Percentiles rank a stretch among this genome's conserved stretches.
These are phyloP conservation scores for Subacronicta megacephala DNA, from an alignment of 2,888 invertebrate genomes.

Conservation along the genomic window DNA sequence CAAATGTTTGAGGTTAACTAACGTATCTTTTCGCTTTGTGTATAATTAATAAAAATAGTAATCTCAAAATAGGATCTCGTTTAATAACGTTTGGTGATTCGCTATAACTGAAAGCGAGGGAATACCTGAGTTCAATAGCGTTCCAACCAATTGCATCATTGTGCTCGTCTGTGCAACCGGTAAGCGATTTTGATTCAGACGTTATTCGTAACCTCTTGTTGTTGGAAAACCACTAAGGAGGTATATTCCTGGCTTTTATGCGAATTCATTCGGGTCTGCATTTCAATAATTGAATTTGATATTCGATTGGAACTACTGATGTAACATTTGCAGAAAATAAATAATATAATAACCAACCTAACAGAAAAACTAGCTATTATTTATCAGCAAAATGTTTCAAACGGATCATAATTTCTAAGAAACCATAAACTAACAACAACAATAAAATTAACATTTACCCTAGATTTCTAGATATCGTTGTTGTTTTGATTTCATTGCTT, in stretches of 20 bases:
- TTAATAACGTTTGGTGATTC: constrained; percentile 44
- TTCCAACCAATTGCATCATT: constrained; percentile 38
- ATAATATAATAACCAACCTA: no score
- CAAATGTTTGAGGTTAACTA: no score
- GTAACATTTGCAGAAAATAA: constrained; percentile 39
- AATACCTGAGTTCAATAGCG: constrained; percentile 47
- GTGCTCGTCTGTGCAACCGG: constrained; percentile 46
- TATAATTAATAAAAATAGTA: constrained; percentile 39
- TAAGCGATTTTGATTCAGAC: constrained; percentile 28
- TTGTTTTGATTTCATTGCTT: constrained; percentile 6
- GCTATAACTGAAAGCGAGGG: constrained; percentile 47
- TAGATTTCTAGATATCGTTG: background rate
- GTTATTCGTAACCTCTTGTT: constrained; percentile 7
- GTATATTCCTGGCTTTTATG: background rate
- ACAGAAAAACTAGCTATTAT: no score
- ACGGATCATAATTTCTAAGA: no score
- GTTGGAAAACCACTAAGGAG: constrained; percentile 1
- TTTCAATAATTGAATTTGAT: constrained; percentile 26
- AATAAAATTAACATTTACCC: background rate
- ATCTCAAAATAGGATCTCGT: constrained; percentile 33
- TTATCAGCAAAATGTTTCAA: no score
- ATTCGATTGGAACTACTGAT: constrained; percentile 42
- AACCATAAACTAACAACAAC: no score
- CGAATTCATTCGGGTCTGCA: background rate
- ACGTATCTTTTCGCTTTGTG: no score